Evolutionary conservation across 2,888 invertebrate genomes (phyloP).

Genomic region (Chymomyza caudatula): DNA sequence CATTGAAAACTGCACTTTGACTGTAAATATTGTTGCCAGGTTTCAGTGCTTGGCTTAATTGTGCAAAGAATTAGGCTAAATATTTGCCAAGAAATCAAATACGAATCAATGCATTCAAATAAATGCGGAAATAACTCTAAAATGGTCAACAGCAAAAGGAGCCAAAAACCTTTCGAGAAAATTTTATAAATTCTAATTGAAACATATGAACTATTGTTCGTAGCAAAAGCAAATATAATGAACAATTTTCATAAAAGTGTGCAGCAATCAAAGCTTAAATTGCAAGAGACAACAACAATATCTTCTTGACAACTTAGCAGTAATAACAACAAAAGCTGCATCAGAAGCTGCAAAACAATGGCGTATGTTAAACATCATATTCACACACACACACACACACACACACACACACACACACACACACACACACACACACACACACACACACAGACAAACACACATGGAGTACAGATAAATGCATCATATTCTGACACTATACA

Average conservation of each 20-base stretch:
- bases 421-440: not conserved
- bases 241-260: not conserved
- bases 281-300: constrained; percentile 13
- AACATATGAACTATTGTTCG: constrained; percentile 18
- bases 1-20: not conserved
- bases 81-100: constrained; percentile 25
- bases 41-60: constrained; percentile 5
- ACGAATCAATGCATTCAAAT: not conserved
- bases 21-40: not conserved
- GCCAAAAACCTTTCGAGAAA: too few species aligned
- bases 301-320: constrained; percentile 4
- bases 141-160: not conserved
- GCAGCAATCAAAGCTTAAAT: not conserved
- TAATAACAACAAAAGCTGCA: constrained; percentile 16
- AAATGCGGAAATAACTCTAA: too few species aligned
- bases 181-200: constrained; percentile 26
- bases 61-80: constrained; percentile 11
- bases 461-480: constrained; percentile 17
- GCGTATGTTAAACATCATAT: constrained; percentile 28
- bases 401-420: not conserved
- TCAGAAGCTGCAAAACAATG: constrained; percentile 9
- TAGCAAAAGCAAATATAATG: not conserved
- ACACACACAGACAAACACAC: not conserved
- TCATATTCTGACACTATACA: constrained; percentile 5
- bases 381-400: not conserved